Percentiles rank a stretch among this genome's conserved stretches.
Evolutionary conservation across 2,113 vertebrate species (phyloP).

Genomic region (Mesocricetus auratus): DNA sequence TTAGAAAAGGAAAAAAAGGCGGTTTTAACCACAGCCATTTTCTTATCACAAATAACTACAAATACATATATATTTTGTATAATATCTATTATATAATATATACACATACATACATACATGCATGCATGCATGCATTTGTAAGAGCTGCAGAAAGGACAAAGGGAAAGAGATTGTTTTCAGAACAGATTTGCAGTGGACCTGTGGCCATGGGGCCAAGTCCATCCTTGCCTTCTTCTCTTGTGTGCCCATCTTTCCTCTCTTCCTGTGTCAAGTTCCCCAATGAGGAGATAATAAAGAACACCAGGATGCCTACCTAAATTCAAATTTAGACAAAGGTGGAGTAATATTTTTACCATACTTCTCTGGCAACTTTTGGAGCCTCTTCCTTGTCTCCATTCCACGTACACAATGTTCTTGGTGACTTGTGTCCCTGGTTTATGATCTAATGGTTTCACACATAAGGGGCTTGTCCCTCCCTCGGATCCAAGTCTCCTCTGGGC

Average conservation of each 20-base stretch:
- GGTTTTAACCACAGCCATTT: background rate
- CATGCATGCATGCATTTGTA: background rate
- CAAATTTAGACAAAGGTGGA: background rate
- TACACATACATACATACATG: no score
- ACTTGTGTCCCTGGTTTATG: background rate
- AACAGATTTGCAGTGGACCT: accelerated
- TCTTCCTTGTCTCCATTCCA: background rate
- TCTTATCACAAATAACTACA: background rate
- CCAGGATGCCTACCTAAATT: background rate
- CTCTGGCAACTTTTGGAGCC: background rate
- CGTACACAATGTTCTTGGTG: background rate
- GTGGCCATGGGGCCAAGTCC: background rate
- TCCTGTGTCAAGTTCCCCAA: background rate
- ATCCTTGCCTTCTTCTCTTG: background rate
- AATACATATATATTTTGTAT: background rate
- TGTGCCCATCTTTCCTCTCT: background rate
- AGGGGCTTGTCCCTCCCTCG: background rate
- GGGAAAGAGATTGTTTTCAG: background rate
- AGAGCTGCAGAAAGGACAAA: background rate
- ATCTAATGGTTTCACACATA: background rate
- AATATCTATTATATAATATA: no score
- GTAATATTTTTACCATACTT: background rate
- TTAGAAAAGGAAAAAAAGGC: background rate
- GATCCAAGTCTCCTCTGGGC: background rate
- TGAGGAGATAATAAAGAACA: background rate